Base-by-base conservation (phyloP, 2,797 vertebrate species). In the Crax fasciolata region DNA sequence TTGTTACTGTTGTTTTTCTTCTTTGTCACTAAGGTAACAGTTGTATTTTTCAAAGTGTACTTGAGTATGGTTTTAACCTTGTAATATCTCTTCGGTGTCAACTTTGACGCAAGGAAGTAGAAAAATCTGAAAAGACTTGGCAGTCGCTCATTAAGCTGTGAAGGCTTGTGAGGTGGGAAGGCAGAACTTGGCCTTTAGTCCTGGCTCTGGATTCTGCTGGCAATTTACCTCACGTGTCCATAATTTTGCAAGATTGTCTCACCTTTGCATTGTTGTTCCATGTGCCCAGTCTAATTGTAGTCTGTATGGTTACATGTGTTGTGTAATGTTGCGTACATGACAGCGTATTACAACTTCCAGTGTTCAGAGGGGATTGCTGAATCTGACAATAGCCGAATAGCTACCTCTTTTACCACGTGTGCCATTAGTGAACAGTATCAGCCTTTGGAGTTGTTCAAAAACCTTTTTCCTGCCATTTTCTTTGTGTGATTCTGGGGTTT, bases 71-170 rank as follows among this genome's bases (percentile, higher is more conserved):
- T 62, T 80, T 94, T 82, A 55, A 35, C 10, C 8, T 77, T 75
- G 35, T 74, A 44, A 38, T 65, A 39, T 10, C 8, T 75, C 14
- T 38, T 73, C 32, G 30, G 17, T 46, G 6, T 71, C 11, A 38
- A 3, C 1, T 2, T 43, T 21, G 39, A 30, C 30, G 10, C 4
- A 0, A 1, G 20, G 43, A 89, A 48, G 12, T 8, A n/a, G 12
- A 55, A 71, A 62, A 86, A 14, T 59, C 6, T 32, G 44, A 25
- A 25, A 10, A 74, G 32, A 43, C 4, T 67, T 83, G 7, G 5
- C 14, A 39, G 18, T 62, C 16, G 13, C 6, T 80, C 4, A 1
- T 44, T 55, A 51, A 41, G 7, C 13, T 71, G 10, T 63, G 35
- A 52, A 79, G 14, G 13, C 13, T 41, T 92, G 6, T 41, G 8